These are phyloP conservation scores for Macroglossus sobrinus DNA, from an alignment of 2,113 vertebrate species.

Conservation along the genomic window DNA sequence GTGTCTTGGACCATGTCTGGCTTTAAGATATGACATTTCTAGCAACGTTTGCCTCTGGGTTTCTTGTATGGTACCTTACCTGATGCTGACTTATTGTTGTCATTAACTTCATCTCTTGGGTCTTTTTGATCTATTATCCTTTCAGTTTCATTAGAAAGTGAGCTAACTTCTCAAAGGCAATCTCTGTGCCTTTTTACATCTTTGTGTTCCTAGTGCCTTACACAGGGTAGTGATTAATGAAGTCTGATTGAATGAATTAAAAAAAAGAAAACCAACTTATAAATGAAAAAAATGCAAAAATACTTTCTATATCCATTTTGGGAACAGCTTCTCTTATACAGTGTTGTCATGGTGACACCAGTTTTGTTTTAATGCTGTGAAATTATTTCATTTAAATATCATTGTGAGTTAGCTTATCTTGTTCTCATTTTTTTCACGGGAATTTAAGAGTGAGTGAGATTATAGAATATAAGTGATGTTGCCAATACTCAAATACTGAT, in stretches of 20 bases:
- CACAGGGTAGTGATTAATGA: background rate
- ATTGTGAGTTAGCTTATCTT: background rate
- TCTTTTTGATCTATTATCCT: background rate
- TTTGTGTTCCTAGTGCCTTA: background rate
- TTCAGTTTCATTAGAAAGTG: background rate
- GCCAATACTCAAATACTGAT: background rate
- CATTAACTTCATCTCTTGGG: background rate
- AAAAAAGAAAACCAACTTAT: background rate
- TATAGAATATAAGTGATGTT: background rate
- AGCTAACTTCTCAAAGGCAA: background rate
- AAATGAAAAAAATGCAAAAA: background rate
- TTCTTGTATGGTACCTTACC: background rate
- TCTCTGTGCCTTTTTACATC: background rate
- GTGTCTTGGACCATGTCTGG: background rate
- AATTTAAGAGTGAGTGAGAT: background rate
- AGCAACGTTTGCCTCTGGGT: background rate
- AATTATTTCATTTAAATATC: background rate
- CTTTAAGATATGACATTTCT: background rate
- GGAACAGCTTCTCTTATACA: background rate
- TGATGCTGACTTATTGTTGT: background rate
- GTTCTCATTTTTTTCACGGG: background rate
- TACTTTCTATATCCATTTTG: background rate
- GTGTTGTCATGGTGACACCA: background rate
- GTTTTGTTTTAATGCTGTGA: background rate
- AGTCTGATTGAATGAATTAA: background rate